Evolutionary conservation across 2,113 vertebrate genomes (phyloP).

Genomic region (Dromiciops gliroides): DNA sequence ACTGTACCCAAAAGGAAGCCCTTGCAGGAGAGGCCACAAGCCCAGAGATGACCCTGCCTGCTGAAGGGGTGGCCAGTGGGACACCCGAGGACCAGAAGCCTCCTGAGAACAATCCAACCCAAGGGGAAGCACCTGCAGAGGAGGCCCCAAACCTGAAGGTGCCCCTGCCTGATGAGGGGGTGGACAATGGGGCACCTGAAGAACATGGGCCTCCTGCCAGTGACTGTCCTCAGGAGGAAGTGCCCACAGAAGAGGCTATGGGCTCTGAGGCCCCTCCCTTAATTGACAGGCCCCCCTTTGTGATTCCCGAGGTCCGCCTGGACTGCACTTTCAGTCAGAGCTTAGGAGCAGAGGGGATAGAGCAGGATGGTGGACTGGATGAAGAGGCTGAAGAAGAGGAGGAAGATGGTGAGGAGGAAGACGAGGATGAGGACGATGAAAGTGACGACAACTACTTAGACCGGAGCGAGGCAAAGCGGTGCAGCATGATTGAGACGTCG

Average conservation of each 20-base stretch:
- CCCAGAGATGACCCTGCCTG: background rate
- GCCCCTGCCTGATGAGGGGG: background rate
- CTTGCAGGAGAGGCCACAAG: slow-evolving; percentile 16
- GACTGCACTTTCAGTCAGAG: slow-evolving; percentile 90
- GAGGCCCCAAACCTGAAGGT: background rate
- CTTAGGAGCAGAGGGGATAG: slow-evolving; percentile 57
- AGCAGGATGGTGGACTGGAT: slow-evolving; percentile 76
- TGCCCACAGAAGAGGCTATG: background rate
- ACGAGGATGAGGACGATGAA: slow-evolving; percentile 87
- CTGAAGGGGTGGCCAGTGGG: slow-evolving; percentile 16
- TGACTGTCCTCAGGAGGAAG: background rate
- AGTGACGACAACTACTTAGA: slow-evolving; percentile 89
- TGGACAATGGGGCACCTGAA: background rate
- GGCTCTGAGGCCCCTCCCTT: background rate
- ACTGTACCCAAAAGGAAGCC: background rate
- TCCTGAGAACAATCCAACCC: slow-evolving; percentile 44
- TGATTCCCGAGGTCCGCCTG: slow-evolving; percentile 92
- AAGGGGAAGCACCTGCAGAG: slow-evolving; percentile 40
- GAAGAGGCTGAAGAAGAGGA: slow-evolving; percentile 87
- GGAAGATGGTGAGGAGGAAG: slow-evolving; percentile 85
- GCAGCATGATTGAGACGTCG: slow-evolving; percentile 92
- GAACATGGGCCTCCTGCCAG: slow-evolving; percentile 28
- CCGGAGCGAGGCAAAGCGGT: slow-evolving; percentile 88
- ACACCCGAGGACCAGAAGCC: background rate
- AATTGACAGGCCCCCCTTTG: slow-evolving; percentile 83